These are phyloP conservation scores for Drosophila kohkoa DNA, from an alignment of 1,140 invertebrate species.

Conservation along the genomic window DNA sequence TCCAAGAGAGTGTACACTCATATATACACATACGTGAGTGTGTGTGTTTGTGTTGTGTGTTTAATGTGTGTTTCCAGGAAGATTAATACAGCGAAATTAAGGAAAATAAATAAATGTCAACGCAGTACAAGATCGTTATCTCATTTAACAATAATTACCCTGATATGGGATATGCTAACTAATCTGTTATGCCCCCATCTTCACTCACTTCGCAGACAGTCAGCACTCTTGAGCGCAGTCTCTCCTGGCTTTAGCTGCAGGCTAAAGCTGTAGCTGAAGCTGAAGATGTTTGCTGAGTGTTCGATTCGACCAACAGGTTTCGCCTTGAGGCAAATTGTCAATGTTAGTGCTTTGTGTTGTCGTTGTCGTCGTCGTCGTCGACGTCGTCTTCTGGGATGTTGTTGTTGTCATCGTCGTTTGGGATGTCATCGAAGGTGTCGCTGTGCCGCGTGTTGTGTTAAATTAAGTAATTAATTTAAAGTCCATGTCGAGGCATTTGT, in stretches of 20 bases:
- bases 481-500: conserved; percentile 77
- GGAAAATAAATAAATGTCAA: conserved; percentile 85
- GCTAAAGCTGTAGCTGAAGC: background rate
- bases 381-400: conserved; percentile 31
- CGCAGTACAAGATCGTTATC: conserved; percentile 84
- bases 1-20: background rate
- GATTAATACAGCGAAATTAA: conserved; percentile 85
- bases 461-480: conserved; percentile 84
- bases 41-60: conserved; percentile 54
- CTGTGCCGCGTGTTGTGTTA: conserved; percentile 74
- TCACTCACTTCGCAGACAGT: background rate
- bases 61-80: conserved; percentile 81
- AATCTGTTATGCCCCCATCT: conserved; percentile 80
- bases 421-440: conserved; percentile 72
- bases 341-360: conserved; percentile 78
- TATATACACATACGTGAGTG: background rate
- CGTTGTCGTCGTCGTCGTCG: conserved; percentile 43
- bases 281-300: conserved; percentile 2
- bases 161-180: conserved; percentile 85
- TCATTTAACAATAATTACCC: conserved; percentile 85
- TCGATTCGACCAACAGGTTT: conserved; percentile 63
- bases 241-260: conserved; percentile 1
- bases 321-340: conserved; percentile 46
- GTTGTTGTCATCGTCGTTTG: conserved; percentile 45
- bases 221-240: background rate